phyloP scores from a whole-genome alignment of 2,888 invertebrate species.

The Parnassius mnemosyne region DNA sequence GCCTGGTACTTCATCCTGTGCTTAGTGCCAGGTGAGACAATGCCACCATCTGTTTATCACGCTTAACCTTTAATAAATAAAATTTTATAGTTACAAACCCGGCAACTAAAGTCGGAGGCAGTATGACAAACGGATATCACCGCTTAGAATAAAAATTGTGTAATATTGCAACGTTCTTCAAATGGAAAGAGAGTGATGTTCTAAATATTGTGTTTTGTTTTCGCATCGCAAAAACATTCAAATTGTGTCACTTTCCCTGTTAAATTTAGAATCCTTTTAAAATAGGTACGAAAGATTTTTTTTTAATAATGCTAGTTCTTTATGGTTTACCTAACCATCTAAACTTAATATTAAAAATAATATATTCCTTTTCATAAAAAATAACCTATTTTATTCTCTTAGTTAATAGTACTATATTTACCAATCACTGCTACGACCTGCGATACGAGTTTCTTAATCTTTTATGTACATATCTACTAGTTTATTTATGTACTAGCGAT shows the following conservation, averaged over 20 bases:
- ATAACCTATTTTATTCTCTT: no score
- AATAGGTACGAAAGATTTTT: no score
- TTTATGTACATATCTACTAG: no score
- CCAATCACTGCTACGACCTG: no score
- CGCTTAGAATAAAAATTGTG: constrained; percentile 20
- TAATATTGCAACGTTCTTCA: constrained; percentile 14
- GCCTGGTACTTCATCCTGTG: constrained; percentile 50
- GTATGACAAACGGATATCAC: constrained; percentile 15
- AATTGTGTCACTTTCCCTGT: constrained; percentile 32
- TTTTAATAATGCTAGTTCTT: no score
- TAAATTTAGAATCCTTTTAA: no score
- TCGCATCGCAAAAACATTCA: constrained; percentile 33
- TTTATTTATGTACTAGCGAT: no score
- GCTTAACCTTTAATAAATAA: not conserved
- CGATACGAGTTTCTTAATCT: no score
- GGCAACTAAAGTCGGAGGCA: not conserved
- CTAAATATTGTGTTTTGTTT: constrained; percentile 13
- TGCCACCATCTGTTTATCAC: not conserved
- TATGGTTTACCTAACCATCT: no score
- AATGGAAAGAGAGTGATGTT: constrained; percentile 6
- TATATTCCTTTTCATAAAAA: no score
- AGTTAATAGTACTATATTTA: no score
- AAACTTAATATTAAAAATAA: no score
- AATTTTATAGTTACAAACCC: not conserved
- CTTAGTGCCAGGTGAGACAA: constrained; percentile 58